Evolutionary conservation across 2,888 invertebrate species (phyloP).

Genomic region (Pandemis heparana): DNA sequence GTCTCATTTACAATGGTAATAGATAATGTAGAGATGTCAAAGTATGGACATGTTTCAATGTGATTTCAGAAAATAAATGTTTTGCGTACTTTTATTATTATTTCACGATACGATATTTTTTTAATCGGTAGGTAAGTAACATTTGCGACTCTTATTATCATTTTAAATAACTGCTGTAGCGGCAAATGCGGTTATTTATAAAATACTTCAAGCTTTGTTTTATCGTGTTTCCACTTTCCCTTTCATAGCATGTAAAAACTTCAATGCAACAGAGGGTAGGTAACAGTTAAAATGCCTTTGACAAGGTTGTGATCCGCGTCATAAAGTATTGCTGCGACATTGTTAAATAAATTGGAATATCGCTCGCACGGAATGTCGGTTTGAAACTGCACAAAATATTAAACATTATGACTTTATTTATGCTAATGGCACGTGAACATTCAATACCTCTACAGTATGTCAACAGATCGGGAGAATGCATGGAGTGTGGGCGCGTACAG

Average conservation of each 20-base stretch:
- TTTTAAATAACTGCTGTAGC: too few species aligned
- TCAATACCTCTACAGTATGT: conserved; percentile 61
- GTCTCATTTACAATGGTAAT: conserved; percentile 6
- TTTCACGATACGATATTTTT: neutral
- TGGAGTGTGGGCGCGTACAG: conserved; percentile 63
- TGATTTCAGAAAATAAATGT: neutral
- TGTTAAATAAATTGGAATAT: conserved; percentile 36
- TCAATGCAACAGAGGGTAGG: neutral
- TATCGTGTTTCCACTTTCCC: neutral
- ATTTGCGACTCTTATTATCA: too few species aligned
- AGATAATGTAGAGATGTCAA: conserved; percentile 8
- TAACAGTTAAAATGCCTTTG: conserved; percentile 7
- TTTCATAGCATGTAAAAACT: neutral
- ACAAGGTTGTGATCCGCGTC: conserved; percentile 34
- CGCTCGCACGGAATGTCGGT: conserved; percentile 19
- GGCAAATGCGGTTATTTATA: too few species aligned
- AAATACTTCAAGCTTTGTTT: neutral
- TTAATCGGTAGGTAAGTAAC: too few species aligned
- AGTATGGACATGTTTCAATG: neutral
- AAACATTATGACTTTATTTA: conserved; percentile 59
- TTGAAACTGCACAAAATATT: conserved; percentile 33
- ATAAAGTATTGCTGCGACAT: conserved; percentile 35
- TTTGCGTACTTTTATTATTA: neutral
- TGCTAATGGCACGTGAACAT: conserved; percentile 73
- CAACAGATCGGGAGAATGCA: conserved; percentile 68